A percentile compares a stretch with the other conserved stretches of the same genome.
phyloP scores from a whole-genome alignment of 2,113 vertebrate species.

The Brachypteracias leptosomus region DNA sequence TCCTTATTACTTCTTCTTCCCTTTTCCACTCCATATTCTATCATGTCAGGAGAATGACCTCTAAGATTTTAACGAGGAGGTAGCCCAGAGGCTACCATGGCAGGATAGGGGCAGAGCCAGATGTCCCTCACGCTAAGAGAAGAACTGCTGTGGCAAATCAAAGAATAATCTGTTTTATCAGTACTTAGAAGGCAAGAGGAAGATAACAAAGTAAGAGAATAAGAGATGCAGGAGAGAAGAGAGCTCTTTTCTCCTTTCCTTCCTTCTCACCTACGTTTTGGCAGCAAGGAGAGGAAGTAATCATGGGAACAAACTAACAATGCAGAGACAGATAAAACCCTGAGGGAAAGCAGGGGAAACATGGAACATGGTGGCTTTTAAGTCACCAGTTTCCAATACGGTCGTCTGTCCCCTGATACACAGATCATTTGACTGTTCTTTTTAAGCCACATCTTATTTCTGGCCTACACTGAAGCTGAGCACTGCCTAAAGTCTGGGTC shows the following conservation, averaged over 20 bases:
- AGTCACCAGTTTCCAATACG: not conserved
- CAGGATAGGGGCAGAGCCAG: not conserved
- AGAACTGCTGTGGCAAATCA: not conserved
- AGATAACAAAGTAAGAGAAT: not conserved
- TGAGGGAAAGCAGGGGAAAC: not conserved
- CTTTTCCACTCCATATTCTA: not conserved
- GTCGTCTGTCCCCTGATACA: not conserved
- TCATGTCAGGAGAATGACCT: not conserved
- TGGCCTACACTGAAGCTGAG: not conserved
- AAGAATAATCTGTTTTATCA: not conserved
- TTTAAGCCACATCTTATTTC: not conserved
- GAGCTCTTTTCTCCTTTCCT: not conserved
- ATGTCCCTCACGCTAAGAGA: not conserved
- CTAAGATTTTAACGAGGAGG: not conserved
- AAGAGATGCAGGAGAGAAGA: not conserved
- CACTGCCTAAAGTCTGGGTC: not conserved
- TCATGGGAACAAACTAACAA: not conserved
- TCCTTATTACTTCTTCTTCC: not conserved
- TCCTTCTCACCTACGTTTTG: not conserved
- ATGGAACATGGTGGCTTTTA: not conserved
- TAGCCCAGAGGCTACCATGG: not conserved
- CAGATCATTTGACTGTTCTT: not conserved
- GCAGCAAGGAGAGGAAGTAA: not conserved
- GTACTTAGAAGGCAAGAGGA: not conserved
- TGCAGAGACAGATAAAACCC: not conserved